phyloP scores from a whole-genome alignment of 1,140 invertebrate species.

The Drosophila saltans region DNA sequence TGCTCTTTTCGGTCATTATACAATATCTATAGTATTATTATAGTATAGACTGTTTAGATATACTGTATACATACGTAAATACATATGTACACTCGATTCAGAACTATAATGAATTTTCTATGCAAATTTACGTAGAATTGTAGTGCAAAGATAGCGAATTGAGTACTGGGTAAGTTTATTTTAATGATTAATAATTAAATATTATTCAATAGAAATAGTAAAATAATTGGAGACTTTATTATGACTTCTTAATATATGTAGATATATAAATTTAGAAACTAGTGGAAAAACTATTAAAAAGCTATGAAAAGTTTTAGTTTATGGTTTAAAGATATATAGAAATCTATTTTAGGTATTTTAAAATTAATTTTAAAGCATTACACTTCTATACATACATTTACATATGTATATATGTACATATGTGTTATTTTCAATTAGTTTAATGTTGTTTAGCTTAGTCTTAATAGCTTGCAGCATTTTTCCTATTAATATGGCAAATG shows the following conservation, averaged over 20 bases:
- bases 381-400: no score
- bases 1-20: slow-evolving; percentile 59
- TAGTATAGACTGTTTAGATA: slow-evolving; percentile 33
- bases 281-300: no score
- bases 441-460: no score
- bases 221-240: not conserved
- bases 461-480: no score
- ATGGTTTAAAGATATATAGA: no score
- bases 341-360: no score
- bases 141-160: slow-evolving; percentile 1
- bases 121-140: slow-evolving; percentile 34
- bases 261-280: no score
- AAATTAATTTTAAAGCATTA: no score
- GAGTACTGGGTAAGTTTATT: not conserved
- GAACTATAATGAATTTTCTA: slow-evolving; percentile 31
- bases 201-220: not conserved
- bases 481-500: no score
- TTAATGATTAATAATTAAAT: not conserved
- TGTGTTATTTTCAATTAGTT: no score
- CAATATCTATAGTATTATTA: slow-evolving; percentile 34
- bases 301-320: no score
- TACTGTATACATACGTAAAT: slow-evolving; percentile 11
- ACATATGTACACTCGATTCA: slow-evolving; percentile 13
- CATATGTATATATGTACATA: no score
- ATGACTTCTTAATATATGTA: not conserved